Evolutionary conservation across 2,113 vertebrate genomes (phyloP), one percentile per base, ranked within the genome.

Genomic region (Thunnus thynnus): DNA sequence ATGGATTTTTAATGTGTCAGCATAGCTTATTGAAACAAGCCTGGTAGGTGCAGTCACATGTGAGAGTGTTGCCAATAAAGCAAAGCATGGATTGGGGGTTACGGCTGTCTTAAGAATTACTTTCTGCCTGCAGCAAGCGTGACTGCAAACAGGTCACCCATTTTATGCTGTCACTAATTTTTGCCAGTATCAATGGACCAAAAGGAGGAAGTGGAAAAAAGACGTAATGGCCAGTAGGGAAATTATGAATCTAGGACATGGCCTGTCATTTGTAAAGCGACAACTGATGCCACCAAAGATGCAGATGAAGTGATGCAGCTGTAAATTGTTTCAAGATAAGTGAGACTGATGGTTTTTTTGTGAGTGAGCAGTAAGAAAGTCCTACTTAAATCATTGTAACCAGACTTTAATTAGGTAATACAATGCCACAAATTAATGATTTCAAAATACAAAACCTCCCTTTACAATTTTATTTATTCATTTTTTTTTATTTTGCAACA

Each of bases 211-310:
- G 76, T 62, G 55, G 72, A 64, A 67, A 78, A 79, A 65, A 51
- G 4, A 79, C 13, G 2, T 47, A 30, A 51, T 57, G 57, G 83
- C 79, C 89, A 78, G 55, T 47, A 63, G 85, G 82, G 82, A 90
- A 84, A 91, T 89, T 41, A 84, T 32, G 70, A 90, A 92, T 88
- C 86, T 93, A 73, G 91, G 90, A 70, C 86, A 78, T 78, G 67
- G 67, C 63, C 79, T 81, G 72, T 87, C 71, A 77, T 68, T 80
- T 54, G 56, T 72, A 66, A 75, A 52, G 62, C n/a, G 60, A 75
- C 67, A 71, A 83, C 55, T 36, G 44, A 72, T 72, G 56, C 30
- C 30, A 22, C 7, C 44, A 16, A 81, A 57, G 50, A 73, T 70
- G 63, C 62, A n/a, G 41, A 56, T 73, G 75, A 82, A 73, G 20